Conservation (phyloP, 2,888 invertebrate genomes). For the Danaus chrysippus region DNA sequence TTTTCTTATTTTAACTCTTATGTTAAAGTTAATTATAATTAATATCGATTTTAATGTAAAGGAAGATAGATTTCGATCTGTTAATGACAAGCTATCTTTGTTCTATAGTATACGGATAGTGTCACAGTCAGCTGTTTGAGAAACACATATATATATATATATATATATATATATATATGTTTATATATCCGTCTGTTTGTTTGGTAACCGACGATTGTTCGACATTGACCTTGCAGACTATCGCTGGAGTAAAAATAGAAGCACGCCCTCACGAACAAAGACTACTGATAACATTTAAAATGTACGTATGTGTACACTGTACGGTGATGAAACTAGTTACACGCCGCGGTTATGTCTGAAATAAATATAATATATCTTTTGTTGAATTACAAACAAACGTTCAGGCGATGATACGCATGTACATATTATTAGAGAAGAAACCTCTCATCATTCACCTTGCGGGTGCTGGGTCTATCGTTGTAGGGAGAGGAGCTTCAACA, state of each 20-base stretch:
- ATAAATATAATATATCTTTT: too few species aligned
- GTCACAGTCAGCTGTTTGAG: background rate
- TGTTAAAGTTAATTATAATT: too few species aligned
- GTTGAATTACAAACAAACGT: too few species aligned
- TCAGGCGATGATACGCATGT: too few species aligned
- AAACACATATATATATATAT: background rate
- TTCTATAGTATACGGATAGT: background rate
- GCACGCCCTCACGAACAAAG: background rate
- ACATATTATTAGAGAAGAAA: too few species aligned
- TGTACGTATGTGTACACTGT: background rate
- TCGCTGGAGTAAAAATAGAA: conserved; percentile 14
- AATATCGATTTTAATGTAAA: too few species aligned
- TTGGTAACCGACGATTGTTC: conserved; percentile 11
- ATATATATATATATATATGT: background rate
- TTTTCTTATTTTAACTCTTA: too few species aligned
- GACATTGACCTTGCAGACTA: conserved; percentile 22
- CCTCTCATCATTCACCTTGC: too few species aligned
- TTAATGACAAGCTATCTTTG: too few species aligned
- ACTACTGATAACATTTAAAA: background rate
- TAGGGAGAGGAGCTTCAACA: too few species aligned
- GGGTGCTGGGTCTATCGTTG: too few species aligned
- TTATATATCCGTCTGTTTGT: background rate
- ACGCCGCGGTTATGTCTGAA: background rate
- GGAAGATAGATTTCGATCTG: too few species aligned
- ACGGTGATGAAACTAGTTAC: background rate